A percentile compares a stretch with the other conserved stretches of the same genome.
Conservation (phyloP, 2,113 vertebrate species). For the Varanus komodoensis region DNA sequence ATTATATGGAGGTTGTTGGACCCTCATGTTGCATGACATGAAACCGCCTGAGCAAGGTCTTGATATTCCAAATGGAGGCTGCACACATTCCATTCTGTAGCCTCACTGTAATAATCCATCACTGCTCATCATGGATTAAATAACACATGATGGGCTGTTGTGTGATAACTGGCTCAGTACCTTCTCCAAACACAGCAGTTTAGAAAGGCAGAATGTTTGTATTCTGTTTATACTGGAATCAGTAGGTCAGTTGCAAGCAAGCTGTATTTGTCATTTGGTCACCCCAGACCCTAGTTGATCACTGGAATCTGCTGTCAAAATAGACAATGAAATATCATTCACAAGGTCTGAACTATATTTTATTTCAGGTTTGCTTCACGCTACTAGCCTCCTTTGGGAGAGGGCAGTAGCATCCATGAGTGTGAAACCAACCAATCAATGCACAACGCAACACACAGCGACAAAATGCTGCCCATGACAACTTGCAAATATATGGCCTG, state of each 20-base stretch:
- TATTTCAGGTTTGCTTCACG: constrained; percentile 64
- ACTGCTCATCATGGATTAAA: no score
- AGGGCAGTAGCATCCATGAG: neutral
- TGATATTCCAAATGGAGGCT: no score
- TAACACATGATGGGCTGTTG: no score
- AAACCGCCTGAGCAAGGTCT: no score
- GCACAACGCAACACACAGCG: constrained; percentile 19
- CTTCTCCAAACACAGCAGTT: neutral
- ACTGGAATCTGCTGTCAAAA: neutral
- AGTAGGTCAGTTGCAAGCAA: neutral
- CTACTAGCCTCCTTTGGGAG: constrained; percentile 47
- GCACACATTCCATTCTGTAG: no score
- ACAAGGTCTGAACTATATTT: constrained; percentile 52
- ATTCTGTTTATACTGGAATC: neutral
- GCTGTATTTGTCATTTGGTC: neutral
- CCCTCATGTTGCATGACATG: no score
- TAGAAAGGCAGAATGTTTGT: no score
- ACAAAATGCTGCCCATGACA: constrained; percentile 8
- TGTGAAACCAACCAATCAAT: constrained; percentile 34
- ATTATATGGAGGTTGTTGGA: no score
- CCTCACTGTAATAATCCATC: no score
- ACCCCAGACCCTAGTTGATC: neutral
- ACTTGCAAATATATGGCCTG: constrained; percentile 3
- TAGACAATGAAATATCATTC: constrained; percentile 13
- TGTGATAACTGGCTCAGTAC: neutral